A percentile compares a stretch with the other conserved stretches of the same genome.
These are phyloP conservation scores for Delphinapterus leucas DNA, from an alignment of 2,113 vertebrate species.

Conservation along the genomic window DNA sequence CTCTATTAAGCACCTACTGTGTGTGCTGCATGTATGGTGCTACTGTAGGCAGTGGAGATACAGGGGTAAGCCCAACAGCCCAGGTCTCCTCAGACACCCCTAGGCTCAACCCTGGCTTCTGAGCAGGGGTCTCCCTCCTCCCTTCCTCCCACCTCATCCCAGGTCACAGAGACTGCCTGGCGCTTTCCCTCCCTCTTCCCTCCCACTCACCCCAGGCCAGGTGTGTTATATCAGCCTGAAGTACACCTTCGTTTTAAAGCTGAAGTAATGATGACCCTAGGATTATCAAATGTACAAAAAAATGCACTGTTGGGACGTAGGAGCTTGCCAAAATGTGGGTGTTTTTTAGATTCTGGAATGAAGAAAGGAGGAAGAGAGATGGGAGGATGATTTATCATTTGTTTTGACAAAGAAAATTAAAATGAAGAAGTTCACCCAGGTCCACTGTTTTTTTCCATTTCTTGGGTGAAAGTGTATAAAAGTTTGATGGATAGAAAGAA, in stretches of 20 bases:
- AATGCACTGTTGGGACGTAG: neutral
- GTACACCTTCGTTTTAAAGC: neutral
- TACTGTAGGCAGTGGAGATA: neutral
- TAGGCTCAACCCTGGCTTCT: neutral
- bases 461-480: neutral
- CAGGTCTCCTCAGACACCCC: neutral
- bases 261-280: neutral
- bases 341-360: neutral
- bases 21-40: rapidly evolving
- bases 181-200: neutral
- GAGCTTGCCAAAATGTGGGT: neutral
- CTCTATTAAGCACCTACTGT: neutral
- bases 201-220: neutral
- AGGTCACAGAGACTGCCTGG: neutral
- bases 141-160: neutral
- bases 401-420: neutral
- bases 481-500: neutral
- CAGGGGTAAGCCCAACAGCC: neutral
- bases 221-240: neutral
- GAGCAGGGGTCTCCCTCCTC: neutral
- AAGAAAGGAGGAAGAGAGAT: neutral
- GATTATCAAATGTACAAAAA: neutral
- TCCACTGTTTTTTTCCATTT: neutral
- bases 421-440: neutral
- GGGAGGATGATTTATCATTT: neutral